Evolutionary conservation across 2,888 invertebrate genomes (phyloP), one percentile per base, ranked within the genome.

Genomic region (Thysanoteuthis rhombus): DNA sequence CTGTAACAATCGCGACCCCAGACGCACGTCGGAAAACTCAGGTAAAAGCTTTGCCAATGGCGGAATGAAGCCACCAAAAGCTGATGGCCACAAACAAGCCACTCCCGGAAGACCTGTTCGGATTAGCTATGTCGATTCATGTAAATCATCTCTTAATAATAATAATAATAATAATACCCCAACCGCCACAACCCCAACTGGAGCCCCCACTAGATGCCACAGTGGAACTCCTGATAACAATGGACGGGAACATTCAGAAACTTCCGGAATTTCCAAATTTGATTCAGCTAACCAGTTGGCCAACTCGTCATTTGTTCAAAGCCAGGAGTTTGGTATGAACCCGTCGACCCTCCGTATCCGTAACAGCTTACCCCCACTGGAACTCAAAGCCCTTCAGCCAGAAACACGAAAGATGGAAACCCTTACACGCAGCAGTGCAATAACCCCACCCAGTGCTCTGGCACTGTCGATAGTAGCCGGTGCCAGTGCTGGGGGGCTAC

Each of bases 91-190:
- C 28, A 90, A 92, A 92, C 45, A 40, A 92, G 92, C 45, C 45
- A 45, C 39, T 6, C 92, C 92, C 45, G 92, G 92, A 92, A 93
- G 52, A 38, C 52, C 93, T 45, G 93, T 93, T 58, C 47, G 93
- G 58, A 93, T 93, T 47, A 58, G 52, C 39, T 93, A 93, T 93
- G 52, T 93, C 25, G 93, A 93, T 52, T 93, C 93, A 4, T n/a
- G 75, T 75, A 75, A n/a, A 75, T n/a, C 75, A 12, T 75, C 75
- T 16, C n/a, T n/a, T n/a, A 75, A 36, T 75, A 75, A n/a, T 10
- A 75, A 75, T 36, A 75, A 75, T n/a, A 75, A n/a, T 19, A 75
- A 75, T 36, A 42, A 92, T 92, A 40, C 40, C 28, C 42, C 42
- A 92, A 92, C 40, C 25, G 39, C 28, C 32, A 58, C n/a, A 39